A percentile compares a stretch with the other conserved stretches of the same genome.
phyloP scores from a whole-genome alignment of 1,140 invertebrate species.

The Dendroctonus valens region DNA sequence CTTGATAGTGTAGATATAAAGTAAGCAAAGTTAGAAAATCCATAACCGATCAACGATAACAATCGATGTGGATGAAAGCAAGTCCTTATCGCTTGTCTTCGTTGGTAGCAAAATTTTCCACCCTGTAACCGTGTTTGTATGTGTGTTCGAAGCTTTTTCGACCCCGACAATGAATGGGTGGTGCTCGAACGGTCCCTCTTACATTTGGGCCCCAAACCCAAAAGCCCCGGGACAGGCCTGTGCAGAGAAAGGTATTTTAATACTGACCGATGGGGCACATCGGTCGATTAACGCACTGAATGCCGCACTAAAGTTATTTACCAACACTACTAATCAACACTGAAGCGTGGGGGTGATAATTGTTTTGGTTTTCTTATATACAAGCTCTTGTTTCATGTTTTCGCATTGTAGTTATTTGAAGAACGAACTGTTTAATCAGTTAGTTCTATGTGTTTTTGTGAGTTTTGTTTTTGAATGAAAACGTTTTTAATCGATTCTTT shows the following conservation, averaged over 20 bases:
- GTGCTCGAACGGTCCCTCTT: conserved; percentile 22
- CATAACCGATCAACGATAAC: too few species aligned
- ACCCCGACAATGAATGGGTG: conserved; percentile 40
- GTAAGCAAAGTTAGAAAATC: neutral
- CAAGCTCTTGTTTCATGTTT: too few species aligned
- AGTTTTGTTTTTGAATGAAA: too few species aligned
- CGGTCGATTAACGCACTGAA: conserved; percentile 20
- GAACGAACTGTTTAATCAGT: too few species aligned
- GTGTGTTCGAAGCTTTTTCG: conserved; percentile 46
- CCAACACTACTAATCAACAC: conserved; percentile 25
- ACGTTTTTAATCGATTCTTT: too few species aligned
- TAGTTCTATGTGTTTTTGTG: too few species aligned
- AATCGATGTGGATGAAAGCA: too few species aligned
- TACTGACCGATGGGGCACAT: conserved; percentile 13
- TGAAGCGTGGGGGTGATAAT: neutral
- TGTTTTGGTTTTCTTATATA: too few species aligned
- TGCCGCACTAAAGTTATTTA: conserved; percentile 38
- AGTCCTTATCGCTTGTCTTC: neutral
- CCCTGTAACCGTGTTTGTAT: conserved; percentile 36
- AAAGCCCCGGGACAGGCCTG: conserved; percentile 47
- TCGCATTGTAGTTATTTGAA: too few species aligned
- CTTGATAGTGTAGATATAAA: conserved; percentile 22
- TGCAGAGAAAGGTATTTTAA: conserved; percentile 51
- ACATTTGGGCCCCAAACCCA: conserved; percentile 44
- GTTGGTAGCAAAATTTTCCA: neutral